A percentile compares a stretch with the other conserved stretches of the same genome.
Evolutionary conservation across 2,888 invertebrate genomes (phyloP).

Genomic region (Ellobium chinense): DNA sequence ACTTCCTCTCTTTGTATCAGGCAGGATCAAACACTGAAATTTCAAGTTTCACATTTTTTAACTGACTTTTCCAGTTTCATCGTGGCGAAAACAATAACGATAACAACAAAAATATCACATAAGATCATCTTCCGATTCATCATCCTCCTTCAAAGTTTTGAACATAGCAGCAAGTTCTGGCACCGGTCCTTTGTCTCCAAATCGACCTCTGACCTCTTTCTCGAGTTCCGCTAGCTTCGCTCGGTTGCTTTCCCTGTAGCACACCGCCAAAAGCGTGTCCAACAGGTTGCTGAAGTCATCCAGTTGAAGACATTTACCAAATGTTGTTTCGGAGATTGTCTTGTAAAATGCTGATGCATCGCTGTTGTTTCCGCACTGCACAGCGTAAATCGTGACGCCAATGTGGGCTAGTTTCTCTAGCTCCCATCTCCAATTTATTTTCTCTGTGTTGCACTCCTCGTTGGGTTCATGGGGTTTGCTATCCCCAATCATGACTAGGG

Average conservation of each 20-base stretch:
- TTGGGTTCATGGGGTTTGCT: slow-evolving; percentile 69
- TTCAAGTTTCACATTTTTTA: no score
- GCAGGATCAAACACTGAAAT: no score
- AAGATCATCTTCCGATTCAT: no score
- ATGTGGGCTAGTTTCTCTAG: slow-evolving; percentile 53
- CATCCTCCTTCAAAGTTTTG: slow-evolving; percentile 54
- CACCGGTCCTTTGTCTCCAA: slow-evolving; percentile 49
- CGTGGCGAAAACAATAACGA: no score
- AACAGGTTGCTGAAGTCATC: slow-evolving; percentile 70
- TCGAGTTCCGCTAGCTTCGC: slow-evolving; percentile 53
- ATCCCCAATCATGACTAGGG: slow-evolving; percentile 76
- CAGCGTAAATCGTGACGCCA: slow-evolving; percentile 44
- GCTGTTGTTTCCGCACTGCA: slow-evolving; percentile 38
- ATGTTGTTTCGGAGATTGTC: slow-evolving; percentile 62
- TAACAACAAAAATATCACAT: no score
- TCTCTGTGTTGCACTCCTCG: slow-evolving; percentile 60
- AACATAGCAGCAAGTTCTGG: slow-evolving; percentile 63
- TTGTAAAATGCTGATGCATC: slow-evolving; percentile 59
- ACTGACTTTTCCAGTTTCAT: no score
- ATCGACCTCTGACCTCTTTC: slow-evolving; percentile 60
- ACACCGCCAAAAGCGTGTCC: slow-evolving; percentile 75
- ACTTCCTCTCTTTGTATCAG: no score
- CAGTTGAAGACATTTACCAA: slow-evolving; percentile 67
- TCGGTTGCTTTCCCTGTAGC: slow-evolving; percentile 64
- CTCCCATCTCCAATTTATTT: slow-evolving; percentile 71